Evolutionary conservation across 2,888 invertebrate species (phyloP), one percentile per base, ranked within the genome.

Genomic region (Adelphocoris suturalis): DNA sequence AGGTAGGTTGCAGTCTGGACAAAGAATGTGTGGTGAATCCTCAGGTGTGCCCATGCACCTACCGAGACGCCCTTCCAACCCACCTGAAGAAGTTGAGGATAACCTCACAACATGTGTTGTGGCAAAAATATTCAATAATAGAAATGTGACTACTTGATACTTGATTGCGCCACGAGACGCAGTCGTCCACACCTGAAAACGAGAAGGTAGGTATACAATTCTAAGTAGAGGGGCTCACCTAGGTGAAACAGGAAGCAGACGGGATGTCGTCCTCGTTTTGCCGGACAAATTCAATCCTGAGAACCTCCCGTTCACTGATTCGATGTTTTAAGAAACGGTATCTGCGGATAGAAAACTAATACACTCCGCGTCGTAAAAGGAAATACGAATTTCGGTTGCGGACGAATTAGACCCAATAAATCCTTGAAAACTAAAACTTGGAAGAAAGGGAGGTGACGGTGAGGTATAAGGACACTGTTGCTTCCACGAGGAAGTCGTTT

Each of bases 251-350:
- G 78, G 78, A 78, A 78, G 78, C 46, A 78, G 46, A 78, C 46
- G 46, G 37, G 78, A 46, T 46, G 78, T 78, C 78, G 78, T 78
- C 78, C 78, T 78, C 78, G 78, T 78, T 76, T 37, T 47, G 78
- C 78, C 78, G 78, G 78, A 78, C 19, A 78, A 68, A 23, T n/a
- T 68, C 19, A 12, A 47, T 78, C 78, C 78, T 16, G 46, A 11
- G 78, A 78, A 11, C 46, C 46, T 19, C 16, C 46, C 46, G 19
- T 76, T 76, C 47, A 78, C 68, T 68, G 68, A 68, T 68, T 68
- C 23, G 23, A 68, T 3, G 11, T 68, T 68, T 27, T 0, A 68
- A 23, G 3, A 23, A 12, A 68, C 68, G 11, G 11, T 0, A 23
- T 68, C 23, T 5, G 46, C 27, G 28, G 46, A n/a, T 28, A 46